Percentiles rank a stretch among this genome's conserved stretches.
These are phyloP conservation scores for Athalia rosae DNA, from an alignment of 2,888 invertebrate species.

Conservation along the genomic window DNA sequence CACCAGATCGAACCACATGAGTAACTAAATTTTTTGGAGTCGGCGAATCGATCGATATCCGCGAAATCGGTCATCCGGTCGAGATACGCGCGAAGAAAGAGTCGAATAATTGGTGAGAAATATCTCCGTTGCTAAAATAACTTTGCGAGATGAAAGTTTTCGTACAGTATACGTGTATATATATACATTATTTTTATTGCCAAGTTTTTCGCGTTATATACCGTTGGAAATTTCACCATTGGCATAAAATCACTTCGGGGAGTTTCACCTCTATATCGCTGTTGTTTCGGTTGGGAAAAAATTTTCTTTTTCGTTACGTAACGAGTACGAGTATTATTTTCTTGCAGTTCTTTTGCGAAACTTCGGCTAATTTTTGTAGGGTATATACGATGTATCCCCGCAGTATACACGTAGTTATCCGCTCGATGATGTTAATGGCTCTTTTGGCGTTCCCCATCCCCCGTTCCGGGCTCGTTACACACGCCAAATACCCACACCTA, in stretches of 20 bases:
- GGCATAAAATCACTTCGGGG: slow-evolving; percentile 31
- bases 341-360: too few relatives aligned
- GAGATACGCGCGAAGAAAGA: slow-evolving; percentile 32
- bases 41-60: neutral
- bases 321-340: slow-evolving; percentile 23
- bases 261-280: slow-evolving; percentile 32
- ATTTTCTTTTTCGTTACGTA: slow-evolving; percentile 16
- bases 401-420: too few relatives aligned
- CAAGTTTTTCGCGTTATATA: slow-evolving; percentile 18
- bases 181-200: slow-evolving; percentile 37
- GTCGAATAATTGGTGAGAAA: slow-evolving; percentile 31
- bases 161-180: too few relatives aligned
- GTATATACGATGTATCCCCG: too few relatives aligned
- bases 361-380: neutral
- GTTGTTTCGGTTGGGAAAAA: slow-evolving; percentile 4
- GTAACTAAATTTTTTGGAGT: slow-evolving; percentile 20
- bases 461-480: too few relatives aligned
- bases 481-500: too few relatives aligned
- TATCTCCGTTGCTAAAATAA: too few relatives aligned
- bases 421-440: too few relatives aligned
- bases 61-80: slow-evolving; percentile 21
- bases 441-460: too few relatives aligned
- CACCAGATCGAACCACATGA: too few relatives aligned
- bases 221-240: slow-evolving; percentile 17
- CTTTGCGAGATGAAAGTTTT: slow-evolving; percentile 2